phyloP scores from a whole-genome alignment of 2,113 vertebrate species.

The Struthio camelus region DNA sequence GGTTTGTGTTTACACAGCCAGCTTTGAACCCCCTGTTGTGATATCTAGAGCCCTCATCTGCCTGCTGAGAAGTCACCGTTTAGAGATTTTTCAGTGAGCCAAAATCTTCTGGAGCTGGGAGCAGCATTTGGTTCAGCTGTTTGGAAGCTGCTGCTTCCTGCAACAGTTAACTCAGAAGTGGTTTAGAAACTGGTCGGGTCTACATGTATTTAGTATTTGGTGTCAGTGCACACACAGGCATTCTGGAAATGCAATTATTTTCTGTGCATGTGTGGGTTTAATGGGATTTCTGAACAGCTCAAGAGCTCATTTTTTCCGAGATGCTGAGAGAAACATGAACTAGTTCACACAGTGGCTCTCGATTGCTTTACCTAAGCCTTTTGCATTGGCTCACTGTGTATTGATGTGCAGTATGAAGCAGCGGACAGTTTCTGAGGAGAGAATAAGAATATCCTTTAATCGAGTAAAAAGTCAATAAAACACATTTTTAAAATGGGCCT shows the following conservation, averaged over 20 bases:
- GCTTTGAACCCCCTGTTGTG: background rate
- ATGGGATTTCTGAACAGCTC: constrained; percentile 13
- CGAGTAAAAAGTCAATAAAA: constrained; percentile 47
- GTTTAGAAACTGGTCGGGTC: background rate
- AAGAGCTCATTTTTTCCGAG: constrained; percentile 37
- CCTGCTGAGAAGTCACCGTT: background rate
- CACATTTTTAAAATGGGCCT: constrained; percentile 32
- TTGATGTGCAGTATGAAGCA: background rate
- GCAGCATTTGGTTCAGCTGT: background rate
- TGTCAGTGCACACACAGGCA: background rate
- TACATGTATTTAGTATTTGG: background rate
- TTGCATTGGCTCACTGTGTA: background rate
- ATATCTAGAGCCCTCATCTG: background rate
- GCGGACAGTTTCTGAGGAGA: background rate
- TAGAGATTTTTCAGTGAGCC: background rate
- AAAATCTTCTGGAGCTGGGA: background rate
- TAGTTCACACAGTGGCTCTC: background rate
- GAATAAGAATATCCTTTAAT: constrained; percentile 54
- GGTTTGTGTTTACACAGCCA: background rate
- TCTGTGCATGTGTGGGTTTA: constrained; percentile 40
- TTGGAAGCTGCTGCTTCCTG: background rate
- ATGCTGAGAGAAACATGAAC: constrained; percentile 34
- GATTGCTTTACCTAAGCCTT: constrained; percentile 16
- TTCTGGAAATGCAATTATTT: constrained; percentile 47
- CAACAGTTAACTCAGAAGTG: background rate